Evolutionary conservation across 1,140 invertebrate genomes (phyloP), one percentile per base, ranked within the genome.

Genomic region (Pseudomyrmex sp.): DNA sequence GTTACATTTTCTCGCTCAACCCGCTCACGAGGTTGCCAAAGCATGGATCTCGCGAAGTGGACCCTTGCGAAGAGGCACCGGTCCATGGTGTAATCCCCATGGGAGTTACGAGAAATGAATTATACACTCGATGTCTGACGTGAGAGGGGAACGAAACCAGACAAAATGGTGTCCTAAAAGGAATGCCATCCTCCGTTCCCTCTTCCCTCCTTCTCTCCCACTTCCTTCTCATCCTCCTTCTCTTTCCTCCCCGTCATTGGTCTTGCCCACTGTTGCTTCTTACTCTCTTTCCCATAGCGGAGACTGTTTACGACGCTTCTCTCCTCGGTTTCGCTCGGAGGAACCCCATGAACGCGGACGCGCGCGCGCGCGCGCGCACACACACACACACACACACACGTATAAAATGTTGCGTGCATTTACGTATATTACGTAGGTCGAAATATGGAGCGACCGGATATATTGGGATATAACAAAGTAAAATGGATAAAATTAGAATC

Each of bases 91-190:
- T 85, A 90, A 90, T 91, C 90, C 35, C 90, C 88, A 69, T 74
- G 88, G 88, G 91, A 89, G 83, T 83, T 87, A 83, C 76, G 90
- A 82, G 84, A 90, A 90, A 91, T 90, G 90, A 92, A 92, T 93
- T 92, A 93, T 92, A 90, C 86, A 84, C 75, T 84, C 62, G 87
- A 75, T 79, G 85, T 66, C 69, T 18, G 82, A 79, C 76, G 85
- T 82, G 70, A 85, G 85, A 88, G 89, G 91, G 89, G 87, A 89
- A 76, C 85, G 63, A 69, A 84, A 82, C 65, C 84, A 83, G 85
- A 91, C 90, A 91, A 93, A 92, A 92, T 91, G 90, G 87, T 89
- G 85, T 84, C 80, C 62, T 84, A 85, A 88, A 89, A 89, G 85
- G 86, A 89, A 89, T 75, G 72, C 63, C 79, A 65, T 74, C 85